Base-by-base conservation (phyloP, 2,797 vertebrate genomes). In the Spinus pinus region DNA sequence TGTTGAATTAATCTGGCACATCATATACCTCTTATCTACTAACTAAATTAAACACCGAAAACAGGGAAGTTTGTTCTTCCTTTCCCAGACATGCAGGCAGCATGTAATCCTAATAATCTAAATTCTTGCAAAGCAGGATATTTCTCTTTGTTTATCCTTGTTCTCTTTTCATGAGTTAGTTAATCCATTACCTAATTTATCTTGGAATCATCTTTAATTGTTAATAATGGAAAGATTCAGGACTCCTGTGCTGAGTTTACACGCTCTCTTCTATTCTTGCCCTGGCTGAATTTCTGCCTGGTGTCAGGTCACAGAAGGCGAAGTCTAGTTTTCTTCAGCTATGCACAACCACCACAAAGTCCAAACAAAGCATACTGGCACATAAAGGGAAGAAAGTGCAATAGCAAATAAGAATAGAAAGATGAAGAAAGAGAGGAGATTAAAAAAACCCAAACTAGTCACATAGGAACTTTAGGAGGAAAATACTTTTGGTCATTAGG, bases 181-280 rank as follows among this genome's bases (percentile, higher is more conserved):
- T 93, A 96, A 92, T 86, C 85, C 53, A 62, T 56, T 74, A 84
- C 79, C 67, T 82, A 95, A 82, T 65, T 92, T 83, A 89, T 88
- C 65, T 33, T 82, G 84, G 92, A 95, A 93, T 89, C 53, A 95
- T 91, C 92, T 95, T 97, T 94, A 97, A 97, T 96, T 97, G 93
- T 96, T 96, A 97, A 97, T 94, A 96, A 92, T 83, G 96, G 95
- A 97, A 96, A 96, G 64, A 95, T 41, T 56, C 9, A 1, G 51
- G 44, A 86, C 46, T 90, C 78, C 57, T 78, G 44, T 71, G 85
- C 74, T 88, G 83, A 84, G 71, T 44, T 89, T 69, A 86, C 70
- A 67, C 47, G 61, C 66, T 81, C 81, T 92, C 80, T 95, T 92
- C 90, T 95, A 81, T 83, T 88, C 90, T 86, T 93, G 86, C 93